These are phyloP conservation scores for Tretioscincus oriximinensis DNA, from an alignment of 2,113 vertebrate species.

Conservation along the genomic window DNA sequence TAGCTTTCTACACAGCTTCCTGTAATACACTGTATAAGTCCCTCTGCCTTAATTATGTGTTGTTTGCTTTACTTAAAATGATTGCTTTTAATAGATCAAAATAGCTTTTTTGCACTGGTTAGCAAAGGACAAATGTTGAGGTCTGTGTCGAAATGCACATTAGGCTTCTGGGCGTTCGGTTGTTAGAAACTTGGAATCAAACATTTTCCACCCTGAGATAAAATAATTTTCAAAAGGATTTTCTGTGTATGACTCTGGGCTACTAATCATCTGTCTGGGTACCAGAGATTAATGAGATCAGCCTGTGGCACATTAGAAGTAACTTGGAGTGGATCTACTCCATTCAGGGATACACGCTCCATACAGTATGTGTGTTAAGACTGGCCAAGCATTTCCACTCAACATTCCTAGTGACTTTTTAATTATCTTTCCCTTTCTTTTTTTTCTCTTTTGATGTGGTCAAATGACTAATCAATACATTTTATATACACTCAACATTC, in stretches of 20 bases:
- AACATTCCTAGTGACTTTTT: too few species aligned
- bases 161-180: neutral
- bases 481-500: neutral
- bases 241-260: conserved; percentile 7
- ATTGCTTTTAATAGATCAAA: conserved; percentile 11
- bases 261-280: conserved; percentile 45
- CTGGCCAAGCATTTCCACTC: conserved; percentile 32
- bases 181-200: neutral
- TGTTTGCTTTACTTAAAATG: conserved; percentile 28
- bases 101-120: neutral
- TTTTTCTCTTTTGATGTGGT: too few species aligned
- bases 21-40: neutral
- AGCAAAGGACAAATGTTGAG: conserved; percentile 3
- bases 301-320: conserved; percentile 48
- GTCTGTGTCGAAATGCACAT: neutral
- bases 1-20: neutral
- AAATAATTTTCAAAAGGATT: conserved; percentile 16
- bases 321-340: conserved; percentile 33
- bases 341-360: conserved; percentile 33
- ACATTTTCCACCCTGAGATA: neutral
- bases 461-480: too few species aligned
- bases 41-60: neutral
- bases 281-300: conserved; percentile 58
- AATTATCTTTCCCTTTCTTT: too few species aligned
- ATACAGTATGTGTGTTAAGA: conserved; percentile 25